Evolutionary conservation across 2,113 vertebrate species (phyloP), one percentile per base, ranked within the genome.

Genomic region (Chascanopsetta lugubris): DNA sequence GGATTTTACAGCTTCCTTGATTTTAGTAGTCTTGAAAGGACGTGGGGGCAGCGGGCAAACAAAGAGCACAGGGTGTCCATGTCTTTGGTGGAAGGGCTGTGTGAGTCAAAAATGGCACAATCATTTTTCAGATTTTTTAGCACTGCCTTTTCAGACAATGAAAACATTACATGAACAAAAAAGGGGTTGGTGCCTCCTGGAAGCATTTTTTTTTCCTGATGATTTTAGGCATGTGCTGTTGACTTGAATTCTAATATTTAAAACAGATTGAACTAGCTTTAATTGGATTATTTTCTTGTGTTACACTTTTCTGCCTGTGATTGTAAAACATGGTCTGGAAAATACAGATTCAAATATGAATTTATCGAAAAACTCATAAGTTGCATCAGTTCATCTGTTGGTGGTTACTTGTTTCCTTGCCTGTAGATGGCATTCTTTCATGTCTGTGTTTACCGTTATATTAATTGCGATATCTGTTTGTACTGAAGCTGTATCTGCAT

Each of bases 21-120:
- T 73, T 54, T 72, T 55, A 20, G 78, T 66, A 8, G 11, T 72
- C 34, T 68, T 63, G 25, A 83, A 63, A 75, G 49, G 38, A 46
- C 43, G 58, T 46, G 46, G 69, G 45, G 58, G 54, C 65, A 58
- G 61, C 55, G 42, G 34, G 65, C 49, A 18, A 46, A 57, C 11
- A 17, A 58, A 62, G 32, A 69, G 29, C 11, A 47, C 17, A 38
- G 58, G 66, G 70, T 65, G 15, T 46, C 51, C n/a, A 43, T 48
- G 13, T 38, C 40, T 79, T 46, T 58, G 42, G 29, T 21, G 40
- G 59, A 21, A 30, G 22, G 29, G 34, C 63, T 61, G 48, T 53
- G 62, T 8, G 36, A 50, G 46, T 56, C 43, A 47, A 45, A 67
- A 38, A 12, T 71, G 58, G 45, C 15, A 27, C 21, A 29, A 56